A percentile compares a stretch with the other conserved stretches of the same genome.
Evolutionary conservation across 2,797 vertebrate species (phyloP).

Genomic region (Cynodonichthys magdalenae): DNA sequence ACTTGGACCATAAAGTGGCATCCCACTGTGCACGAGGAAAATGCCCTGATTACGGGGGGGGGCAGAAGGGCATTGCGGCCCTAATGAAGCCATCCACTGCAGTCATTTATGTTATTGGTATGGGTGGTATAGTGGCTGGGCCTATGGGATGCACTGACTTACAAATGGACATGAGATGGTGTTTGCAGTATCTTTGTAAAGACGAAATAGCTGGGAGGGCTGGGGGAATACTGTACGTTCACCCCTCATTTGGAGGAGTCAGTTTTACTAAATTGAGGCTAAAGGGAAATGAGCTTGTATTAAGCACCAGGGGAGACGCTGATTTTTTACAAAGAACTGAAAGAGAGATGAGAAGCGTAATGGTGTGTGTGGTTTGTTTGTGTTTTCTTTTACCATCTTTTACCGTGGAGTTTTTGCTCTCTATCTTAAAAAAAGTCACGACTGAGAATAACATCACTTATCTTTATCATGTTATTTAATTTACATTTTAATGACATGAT

Average conservation of each 20-base stretch:
- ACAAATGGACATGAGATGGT: constrained; percentile 51
- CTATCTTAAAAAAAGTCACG: constrained; percentile 11
- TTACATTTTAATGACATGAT: constrained; percentile 57
- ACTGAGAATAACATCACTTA: constrained; percentile 16
- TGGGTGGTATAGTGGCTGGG: constrained; percentile 73
- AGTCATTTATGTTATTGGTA: constrained; percentile 84
- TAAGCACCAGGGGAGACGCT: constrained; percentile 75
- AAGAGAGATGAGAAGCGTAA: constrained; percentile 46
- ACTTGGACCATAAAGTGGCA: constrained; percentile 80
- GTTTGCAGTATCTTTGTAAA: constrained; percentile 65
- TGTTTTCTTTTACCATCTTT: constrained; percentile 35
- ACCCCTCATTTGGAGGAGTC: constrained; percentile 81
- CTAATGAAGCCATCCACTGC: constrained; percentile 82
- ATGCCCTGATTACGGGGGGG: constrained; percentile 72
- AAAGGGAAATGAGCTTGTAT: constrained; percentile 78
- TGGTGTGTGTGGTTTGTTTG: constrained; percentile 25
- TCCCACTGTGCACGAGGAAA: constrained; percentile 76
- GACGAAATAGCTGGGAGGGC: constrained; percentile 63
- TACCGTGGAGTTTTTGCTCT: constrained; percentile 18
- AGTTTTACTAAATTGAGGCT: constrained; percentile 77
- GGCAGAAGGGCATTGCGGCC: constrained; percentile 65
- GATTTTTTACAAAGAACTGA: constrained; percentile 76
- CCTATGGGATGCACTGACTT: constrained; percentile 71
- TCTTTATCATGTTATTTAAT: constrained; percentile 43
- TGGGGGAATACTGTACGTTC: constrained; percentile 72